Base-by-base conservation (phyloP, 2,113 vertebrate species). In the Marcusenius ussheri region DNA sequence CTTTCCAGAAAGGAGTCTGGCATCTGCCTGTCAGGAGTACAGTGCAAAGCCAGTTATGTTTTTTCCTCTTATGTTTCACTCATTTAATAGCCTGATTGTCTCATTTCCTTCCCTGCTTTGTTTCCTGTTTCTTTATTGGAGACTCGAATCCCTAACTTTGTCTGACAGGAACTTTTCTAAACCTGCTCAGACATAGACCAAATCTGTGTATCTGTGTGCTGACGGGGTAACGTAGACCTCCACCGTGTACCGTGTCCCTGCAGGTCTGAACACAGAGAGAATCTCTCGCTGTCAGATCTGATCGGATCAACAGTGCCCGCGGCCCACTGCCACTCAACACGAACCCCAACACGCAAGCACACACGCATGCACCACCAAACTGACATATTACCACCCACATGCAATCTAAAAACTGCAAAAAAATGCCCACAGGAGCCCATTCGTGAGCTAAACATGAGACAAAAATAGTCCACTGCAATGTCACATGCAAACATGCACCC, bases 181-280 rank as follows among this genome's bases (percentile, higher is more conserved):
- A 87, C 91, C 85, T 91, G 90, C 92, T 90, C 89, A 80, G 91
- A 92, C 91, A 84, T 21, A 83, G 74, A 88, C 21, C 88, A 91
- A 80, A 89, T 94, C 91, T 92, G 50, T 91, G 90, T 58, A 17
- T 92, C 92, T 92, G 86, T 83, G 87, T 90, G 83, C 35, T 2
- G 87, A 88, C 74, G 89, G 89, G 42, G 90, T 89, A 31, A 58
- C 89, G 88, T 49, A 39, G 90, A 91, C 89, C 89, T 87, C 77
- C 84, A 90, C 90, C 91, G 87, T 0, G 70, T 31, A 89, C 80
- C 91, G 84, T 88, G 66, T 74, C 58, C 42, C 47, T 91, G 90
- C 93, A 90, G 90, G 93, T 93, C 93, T 88, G 89, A 91, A 93
- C 92, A 90, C 91, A 91, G 89, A 88, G 91, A 92, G 90, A 80